A percentile compares a stretch with the other conserved stretches of the same genome.
phyloP scores from a whole-genome alignment of 2,113 vertebrate genomes.

The Plectropomus leopardus region DNA sequence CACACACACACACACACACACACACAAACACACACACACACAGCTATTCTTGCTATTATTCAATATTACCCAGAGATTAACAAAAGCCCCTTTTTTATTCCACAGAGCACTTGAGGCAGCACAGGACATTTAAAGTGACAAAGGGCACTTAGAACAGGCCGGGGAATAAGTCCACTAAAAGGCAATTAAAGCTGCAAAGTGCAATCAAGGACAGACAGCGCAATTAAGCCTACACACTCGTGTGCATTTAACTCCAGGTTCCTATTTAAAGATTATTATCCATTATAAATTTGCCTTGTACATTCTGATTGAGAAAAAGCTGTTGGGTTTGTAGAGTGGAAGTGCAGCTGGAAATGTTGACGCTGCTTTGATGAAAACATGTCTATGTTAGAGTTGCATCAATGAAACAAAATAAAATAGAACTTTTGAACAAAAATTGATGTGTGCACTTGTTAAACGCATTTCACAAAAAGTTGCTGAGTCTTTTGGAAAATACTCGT shows the following conservation, averaged over 20 bases:
- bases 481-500: neutral
- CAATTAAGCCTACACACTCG: conserved; percentile 19
- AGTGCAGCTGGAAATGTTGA: no score
- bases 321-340: neutral
- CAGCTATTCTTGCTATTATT: conserved; percentile 1
- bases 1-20: conserved; percentile 23
- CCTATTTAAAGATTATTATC: conserved; percentile 17
- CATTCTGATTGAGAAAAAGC: neutral
- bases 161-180: conserved; percentile 52
- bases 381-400: neutral
- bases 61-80: conserved; percentile 41
- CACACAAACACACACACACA: conserved; percentile 2
- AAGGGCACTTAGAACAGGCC: conserved; percentile 47
- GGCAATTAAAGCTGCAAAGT: conserved; percentile 54
- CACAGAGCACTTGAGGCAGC: conserved; percentile 26
- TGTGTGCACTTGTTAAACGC: neutral
- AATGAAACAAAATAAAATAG: neutral
- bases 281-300: neutral
- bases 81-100: conserved; percentile 40
- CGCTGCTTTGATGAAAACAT: no score
- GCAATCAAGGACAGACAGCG: conserved; percentile 28
- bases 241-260: conserved; percentile 7
- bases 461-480: neutral
- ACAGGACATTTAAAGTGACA: conserved; percentile 45
- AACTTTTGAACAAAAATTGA: no score